Base-by-base conservation (phyloP, 2,888 invertebrate species). In the Caenorhabditis afra region DNA sequence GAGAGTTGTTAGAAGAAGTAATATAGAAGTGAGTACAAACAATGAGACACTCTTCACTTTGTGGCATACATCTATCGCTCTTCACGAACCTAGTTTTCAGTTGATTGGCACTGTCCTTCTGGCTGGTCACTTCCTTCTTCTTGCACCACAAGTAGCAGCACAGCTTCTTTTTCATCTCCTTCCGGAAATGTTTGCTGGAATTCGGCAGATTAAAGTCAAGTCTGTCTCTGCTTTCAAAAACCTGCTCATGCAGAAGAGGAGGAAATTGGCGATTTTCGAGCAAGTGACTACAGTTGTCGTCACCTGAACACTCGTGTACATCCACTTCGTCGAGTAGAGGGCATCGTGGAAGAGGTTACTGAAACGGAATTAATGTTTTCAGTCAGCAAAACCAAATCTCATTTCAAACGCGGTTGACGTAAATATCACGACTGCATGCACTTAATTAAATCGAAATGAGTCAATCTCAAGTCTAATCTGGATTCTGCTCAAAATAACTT, bases 181-280 rank as follows among this genome's bases (percentile, higher is more conserved):
- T 53, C 11, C 84, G 82, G 73, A 82, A 84, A 29, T 82, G 84
- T 29, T 82, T 81, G 59, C 82, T 82, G 62, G 7, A 53, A 64
- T 14, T 22, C 37, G n/a, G 39, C n/a, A 45, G 44, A 0, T 16
- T 14, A 44, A 20, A 50, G n/a, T 22, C 12, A 20, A 44, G 50
- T 35, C n/a, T 8, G 14, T 18, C 12, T 41, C 41, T 3, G 41
- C 41, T 50, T 12, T 18, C 14, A 91, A 91, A 20, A 53, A 82
- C 79, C 82, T 82, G 78, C 82, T 82, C 79, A 84, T 77, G 61
- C 85, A 85, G 66, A 83, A 85, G n/a, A 85, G 77, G 14, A 83
- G 44, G 44, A 85, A 85, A 53, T 85, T 85, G n/a, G 81, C 78
- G 1, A 84, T 82, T 76, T 85, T 86, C 12, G 83, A 83, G 45